Base-by-base conservation (phyloP, 2,113 vertebrate genomes). In the Nibea albiflora region DNA sequence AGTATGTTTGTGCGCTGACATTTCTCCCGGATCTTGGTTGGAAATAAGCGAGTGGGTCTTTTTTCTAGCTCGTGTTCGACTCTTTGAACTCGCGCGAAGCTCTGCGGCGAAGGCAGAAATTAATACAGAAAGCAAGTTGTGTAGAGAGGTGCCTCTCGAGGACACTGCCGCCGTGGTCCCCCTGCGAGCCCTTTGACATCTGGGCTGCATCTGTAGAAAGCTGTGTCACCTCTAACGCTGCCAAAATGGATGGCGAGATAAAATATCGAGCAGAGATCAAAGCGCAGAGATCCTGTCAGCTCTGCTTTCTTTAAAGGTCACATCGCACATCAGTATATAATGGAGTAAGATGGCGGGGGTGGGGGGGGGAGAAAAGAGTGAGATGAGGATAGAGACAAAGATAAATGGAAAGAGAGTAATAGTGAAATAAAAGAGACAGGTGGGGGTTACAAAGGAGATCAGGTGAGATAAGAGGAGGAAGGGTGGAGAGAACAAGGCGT, bases 251-350 rank as follows among this genome's bases (percentile, higher is more conserved):
- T 39, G 64, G 60, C 11, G 61, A 73, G 69, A 86, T 72, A 76
- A 89, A 83, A 87, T 63, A 85, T 79, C 81, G 72, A 22, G 11
- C 57, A 72, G 65, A 83, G 81, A 92, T 91, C 76, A 80, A 90
- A 88, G 81, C 19, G 57, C 11, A 68, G 53, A 73, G 53, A 73
- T 81, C 20, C 44, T 81, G 88, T 83, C 69, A 71, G 62, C 81
- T 80, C 53, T 44, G 68, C 67, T 70, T 56, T 83, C 73, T 80
- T 39, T 49, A 85, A 82, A 91, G 87, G 90, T 89, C 84, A 78
- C 54, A 8, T 42, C 22, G 16, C 39, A 58, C 84, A 78, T 83
- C 80, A 69, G 82, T 71, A 60, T 57, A 35, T 84, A 76, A 87
- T 61, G 62, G 85, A 84, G 65, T 76, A 63, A 68, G 58, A 77